Evolutionary conservation across 2,113 vertebrate species (phyloP), one percentile per base, ranked within the genome.

Genomic region (Rhineura floridana): DNA sequence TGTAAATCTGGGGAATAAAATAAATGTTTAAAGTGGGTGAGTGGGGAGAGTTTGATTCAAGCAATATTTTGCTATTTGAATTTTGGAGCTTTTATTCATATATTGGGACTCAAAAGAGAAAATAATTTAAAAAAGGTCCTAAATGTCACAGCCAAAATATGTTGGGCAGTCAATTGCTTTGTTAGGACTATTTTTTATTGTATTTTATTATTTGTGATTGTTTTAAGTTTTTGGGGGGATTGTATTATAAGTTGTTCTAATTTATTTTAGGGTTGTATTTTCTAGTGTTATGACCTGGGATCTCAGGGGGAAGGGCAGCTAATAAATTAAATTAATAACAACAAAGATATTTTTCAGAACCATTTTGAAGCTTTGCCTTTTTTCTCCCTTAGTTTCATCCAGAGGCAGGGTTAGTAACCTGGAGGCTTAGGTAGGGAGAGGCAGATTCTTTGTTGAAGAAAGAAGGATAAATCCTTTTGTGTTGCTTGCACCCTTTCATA

Each of bases 401-500:
- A 70, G 46, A 70, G 44, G 25, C 25, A 50, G 23, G 1, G 0
- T 0, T 0, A 63, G 3, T 30, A 2, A 79, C 87, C 85, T 46
- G 2, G 79, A 5, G n/a, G 69, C 4, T 28, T 62, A 87, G 81
- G 36, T 75, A 3, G 0, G 65, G 19, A n/a, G 87, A 90, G 44
- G 13, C 83, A 15, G 10, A 90, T 30, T 10, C 55, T 50, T 65
- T 88, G 85, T 91, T 92, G 86, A 52, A 59, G 85, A 91, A 44
- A 88, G 88, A 93, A 75, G 1, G 81, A 65, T 39, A 48, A 46
- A 0, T 3, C 59, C 23, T 91, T 75, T 36, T 67, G 88, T 76
- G 50, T 92, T 70, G 39, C 65, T 50, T 65, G 48, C 13, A 6
- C 1, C 33, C 78, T 65, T 90, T 81, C 65, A 33, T 44, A 28